Conservation (phyloP, 2,797 vertebrate species). For the Liparis tanakae region DNA sequence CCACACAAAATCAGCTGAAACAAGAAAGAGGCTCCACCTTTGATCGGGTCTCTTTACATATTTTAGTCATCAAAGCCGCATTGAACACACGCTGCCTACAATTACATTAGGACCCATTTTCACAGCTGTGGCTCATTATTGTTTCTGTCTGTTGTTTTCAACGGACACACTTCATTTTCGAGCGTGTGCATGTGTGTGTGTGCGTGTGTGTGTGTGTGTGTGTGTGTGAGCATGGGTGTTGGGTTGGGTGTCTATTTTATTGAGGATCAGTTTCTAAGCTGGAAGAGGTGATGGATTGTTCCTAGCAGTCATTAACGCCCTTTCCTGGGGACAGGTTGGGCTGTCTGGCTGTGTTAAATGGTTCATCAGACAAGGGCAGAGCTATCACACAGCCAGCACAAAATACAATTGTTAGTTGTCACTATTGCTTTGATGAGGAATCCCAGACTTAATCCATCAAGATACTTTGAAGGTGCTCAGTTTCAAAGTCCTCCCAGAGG, state of each 20-base stretch:
- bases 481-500: constrained; percentile 9
- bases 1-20: constrained; percentile 57
- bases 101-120: constrained; percentile 50
- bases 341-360: constrained; percentile 60
- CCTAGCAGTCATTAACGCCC: constrained; percentile 54
- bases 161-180: too few species aligned
- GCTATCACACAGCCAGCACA: constrained; percentile 45
- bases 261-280: constrained; percentile 47
- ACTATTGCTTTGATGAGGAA: constrained; percentile 59
- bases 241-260: constrained; percentile 37
- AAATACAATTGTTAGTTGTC: constrained; percentile 60
- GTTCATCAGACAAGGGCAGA: constrained; percentile 52
- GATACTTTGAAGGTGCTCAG: constrained; percentile 19
- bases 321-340: constrained; percentile 58
- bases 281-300: constrained; percentile 49
- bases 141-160: too few species aligned
- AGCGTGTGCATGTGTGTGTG: too few species aligned
- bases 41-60: constrained; percentile 73
- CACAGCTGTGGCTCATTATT: constrained; percentile 58
- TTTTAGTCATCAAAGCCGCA: constrained; percentile 68
- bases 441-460: constrained; percentile 34
- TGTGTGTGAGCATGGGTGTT: neutral
- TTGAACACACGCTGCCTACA: constrained; percentile 40
- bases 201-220: neutral
- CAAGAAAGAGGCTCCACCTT: constrained; percentile 68